These are phyloP conservation scores for Smithornis capensis DNA, from an alignment of 2,113 vertebrate genomes.

Conservation along the genomic window DNA sequence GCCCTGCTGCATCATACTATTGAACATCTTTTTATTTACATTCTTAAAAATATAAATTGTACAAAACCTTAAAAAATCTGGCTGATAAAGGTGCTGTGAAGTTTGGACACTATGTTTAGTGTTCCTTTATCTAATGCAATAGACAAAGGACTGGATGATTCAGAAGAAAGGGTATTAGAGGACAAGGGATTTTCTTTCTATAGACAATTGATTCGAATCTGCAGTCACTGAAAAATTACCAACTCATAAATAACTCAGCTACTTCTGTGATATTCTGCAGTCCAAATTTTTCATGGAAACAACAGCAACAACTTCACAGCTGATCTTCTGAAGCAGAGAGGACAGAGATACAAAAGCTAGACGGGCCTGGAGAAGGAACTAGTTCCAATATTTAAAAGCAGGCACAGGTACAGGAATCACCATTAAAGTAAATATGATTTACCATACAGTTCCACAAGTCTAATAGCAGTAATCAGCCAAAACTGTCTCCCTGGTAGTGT, in stretches of 20 bases:
- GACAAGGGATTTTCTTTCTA: not conserved
- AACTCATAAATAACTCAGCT: not conserved
- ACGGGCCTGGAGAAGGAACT: not conserved
- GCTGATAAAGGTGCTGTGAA: not conserved
- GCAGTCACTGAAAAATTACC: not conserved
- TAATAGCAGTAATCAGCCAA: not conserved
- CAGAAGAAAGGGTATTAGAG: not conserved
- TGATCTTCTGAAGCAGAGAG: not conserved
- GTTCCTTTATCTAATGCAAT: not conserved
- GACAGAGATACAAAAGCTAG: not conserved
- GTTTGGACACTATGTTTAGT: not conserved
- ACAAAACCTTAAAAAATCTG: not conserved
- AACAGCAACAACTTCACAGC: not conserved
- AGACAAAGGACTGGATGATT: not conserved
- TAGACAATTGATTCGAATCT: not conserved
- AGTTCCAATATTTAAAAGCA: not conserved
- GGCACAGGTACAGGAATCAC: not conserved
- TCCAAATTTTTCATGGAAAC: not conserved
- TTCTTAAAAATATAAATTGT: not conserved
- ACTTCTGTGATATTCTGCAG: not conserved
- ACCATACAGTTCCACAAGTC: not conserved
- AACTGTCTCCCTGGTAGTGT: not conserved
- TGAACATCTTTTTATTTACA: not conserved
- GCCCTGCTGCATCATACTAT: not conserved
- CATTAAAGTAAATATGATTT: not conserved